Evolutionary conservation across 2,888 invertebrate species (phyloP), one percentile per base, ranked within the genome.

Genomic region (Dilophus febrilis): DNA sequence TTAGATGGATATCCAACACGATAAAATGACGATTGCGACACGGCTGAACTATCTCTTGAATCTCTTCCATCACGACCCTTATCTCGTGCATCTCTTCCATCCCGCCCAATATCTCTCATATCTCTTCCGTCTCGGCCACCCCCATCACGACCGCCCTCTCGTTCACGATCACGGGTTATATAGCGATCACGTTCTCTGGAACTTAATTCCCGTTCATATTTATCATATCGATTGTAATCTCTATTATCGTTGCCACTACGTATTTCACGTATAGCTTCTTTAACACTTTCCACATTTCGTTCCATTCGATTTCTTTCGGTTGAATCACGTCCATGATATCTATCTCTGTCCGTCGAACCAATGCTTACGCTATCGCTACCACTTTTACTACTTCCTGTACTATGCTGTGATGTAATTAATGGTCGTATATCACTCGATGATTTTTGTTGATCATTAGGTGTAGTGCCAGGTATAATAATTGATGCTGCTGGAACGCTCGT

Each of bases 1-100:
- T 85, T 80, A n/a, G n/a, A n/a, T n/a, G n/a, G n/a, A n/a, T n/a
- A n/a, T n/a, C n/a, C n/a, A n/a, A n/a, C n/a, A n/a, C n/a, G n/a
- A n/a, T n/a, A n/a, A n/a, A n/a, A n/a, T n/a, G n/a, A n/a, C 38
- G 72, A 77, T 59, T 84, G 83, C 61, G 83, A 86, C 47, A 76
- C 74, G 51, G 78, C 72, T 7, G 79, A 77, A 56, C 78, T 83
- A 22, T 53, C 51, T 30, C 22, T 10, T 22, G 13, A 22, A 31
- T 16, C 12, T 22, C 32, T 33, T 14, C 26, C 26, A 34, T 26
- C 34, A 31, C 27, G 34, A 3, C 22, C 22, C n/a, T n/a, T n/a
- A 22, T 22, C 22, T 4, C 22, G 22, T 22, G 8, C 4, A 22
- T 68, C 69, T 2, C 72, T 67, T 29, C 61, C 64, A 48, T 72